Base-by-base conservation (phyloP, 2,888 invertebrate genomes). In the Myopa tessellatipennis region DNA sequence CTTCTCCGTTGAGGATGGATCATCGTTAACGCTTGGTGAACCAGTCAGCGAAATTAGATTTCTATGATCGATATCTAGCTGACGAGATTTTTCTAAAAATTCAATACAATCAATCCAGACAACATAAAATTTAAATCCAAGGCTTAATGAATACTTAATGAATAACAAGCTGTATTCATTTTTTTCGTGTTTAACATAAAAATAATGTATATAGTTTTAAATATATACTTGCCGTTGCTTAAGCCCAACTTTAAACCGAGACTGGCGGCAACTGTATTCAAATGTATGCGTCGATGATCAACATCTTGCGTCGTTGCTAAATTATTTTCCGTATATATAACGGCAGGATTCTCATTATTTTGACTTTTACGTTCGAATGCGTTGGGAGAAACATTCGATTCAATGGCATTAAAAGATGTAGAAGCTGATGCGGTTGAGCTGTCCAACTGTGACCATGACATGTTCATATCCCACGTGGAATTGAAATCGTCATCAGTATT, bases 1-100 rank as follows among this genome's bases (percentile, higher is more conserved):
- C 61, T 84, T 84, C 26, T 83, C 70, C 36, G 14, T 26, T 38
- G 36, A 60, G 7, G 63, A 45, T 16, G 36, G 80, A 40, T 79
- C 80, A 50, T 84, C 83, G 68, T 79, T 81, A 58, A 78, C 61
- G 12, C 87, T 90, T 0, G 93, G 93, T 36, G 93, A 94, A 58
- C 95, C 95, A 14, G 96, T 96, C 73, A 96, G 88, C 78, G 95
- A 94, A 85, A 96, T 96, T 79, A 96, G 89, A 90, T 96, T 96
- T 82, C 96, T 91, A 85, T 95, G 95, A 88, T 95, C 95, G 71
- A 95, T 93, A 86, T 95, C 95, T 87, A 92, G 80, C 77, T 82
- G 90, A 10, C 90, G 86, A 18, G 86, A 79, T 82, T 90, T 90
- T 40, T 87, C 88, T 84, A 76, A 52, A 74, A 77, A 55, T n/a